Conservation (phyloP, 37 sponge, comb jelly and placozoan species). For the Amphimedon queenslandica region DNA sequence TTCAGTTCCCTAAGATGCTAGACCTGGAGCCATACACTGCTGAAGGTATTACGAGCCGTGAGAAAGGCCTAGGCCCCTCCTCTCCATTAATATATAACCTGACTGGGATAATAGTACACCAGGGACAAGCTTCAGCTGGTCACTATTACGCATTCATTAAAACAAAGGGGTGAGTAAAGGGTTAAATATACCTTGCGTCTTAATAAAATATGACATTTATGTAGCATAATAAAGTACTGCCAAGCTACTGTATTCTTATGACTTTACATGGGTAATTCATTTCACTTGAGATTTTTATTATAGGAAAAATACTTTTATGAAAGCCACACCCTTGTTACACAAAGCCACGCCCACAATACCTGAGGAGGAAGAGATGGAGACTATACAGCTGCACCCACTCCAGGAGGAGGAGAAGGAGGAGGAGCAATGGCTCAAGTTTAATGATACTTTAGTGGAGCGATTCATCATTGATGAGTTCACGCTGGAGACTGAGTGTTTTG, state of each 20-base stretch:
- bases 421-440: conserved; percentile 84
- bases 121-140: conserved; percentile 94
- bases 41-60: conserved; percentile 58
- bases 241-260: too few species aligned
- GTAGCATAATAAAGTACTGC: too few species aligned
- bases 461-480: conserved; percentile 59
- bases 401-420: neutral
- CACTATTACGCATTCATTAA: conserved; percentile 96
- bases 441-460: conserved; percentile 85
- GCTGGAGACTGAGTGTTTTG: conserved; percentile 90
- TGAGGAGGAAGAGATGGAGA: conserved; percentile 8
- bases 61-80: conserved; percentile 42
- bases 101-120: conserved; percentile 88
- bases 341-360: conserved; percentile 2
- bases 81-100: conserved; percentile 52
- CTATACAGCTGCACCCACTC: conserved; percentile 4
- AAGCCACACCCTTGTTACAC: too few species aligned
- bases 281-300: too few species aligned
- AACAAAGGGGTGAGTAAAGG: conserved; percentile 55
- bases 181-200: neutral
- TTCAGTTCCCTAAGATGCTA: conserved; percentile 80
- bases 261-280: too few species aligned
- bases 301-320: too few species aligned
- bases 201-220: neutral
- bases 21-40: conserved; percentile 94